Percentiles rank a stretch among this genome's conserved stretches.
These are phyloP conservation scores for Plutella xylostella DNA, from an alignment of 2,888 invertebrate genomes.

Conservation along the genomic window DNA sequence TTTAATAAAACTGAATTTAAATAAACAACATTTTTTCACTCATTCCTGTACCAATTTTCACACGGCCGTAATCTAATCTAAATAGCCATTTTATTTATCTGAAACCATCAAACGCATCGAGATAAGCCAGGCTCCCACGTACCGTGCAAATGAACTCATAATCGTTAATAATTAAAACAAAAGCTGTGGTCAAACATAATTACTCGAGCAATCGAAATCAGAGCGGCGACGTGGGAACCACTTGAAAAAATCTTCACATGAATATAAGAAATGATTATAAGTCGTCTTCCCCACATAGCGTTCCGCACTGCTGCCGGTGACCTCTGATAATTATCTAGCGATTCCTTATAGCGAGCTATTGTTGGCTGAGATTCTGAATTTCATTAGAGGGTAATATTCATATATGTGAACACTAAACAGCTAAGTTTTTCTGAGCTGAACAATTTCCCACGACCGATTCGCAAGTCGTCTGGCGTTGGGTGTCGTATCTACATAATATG, in stretches of 20 bases:
- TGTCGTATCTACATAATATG: too few species aligned
- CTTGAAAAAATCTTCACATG: conserved; percentile 67
- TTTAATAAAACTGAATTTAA: conserved; percentile 62
- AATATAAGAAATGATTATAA: conserved; percentile 38
- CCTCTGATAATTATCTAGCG: conserved; percentile 62
- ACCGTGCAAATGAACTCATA: conserved; percentile 20
- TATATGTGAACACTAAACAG: conserved; percentile 1
- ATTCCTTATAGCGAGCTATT: conserved; percentile 57
- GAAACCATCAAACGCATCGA: background rate
- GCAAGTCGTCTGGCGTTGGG: background rate
- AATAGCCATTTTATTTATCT: background rate
- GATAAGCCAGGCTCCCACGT: conserved; percentile 17
- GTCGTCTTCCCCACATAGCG: conserved; percentile 57
- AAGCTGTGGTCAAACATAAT: conserved; percentile 50
- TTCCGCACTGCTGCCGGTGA: conserved; percentile 53
- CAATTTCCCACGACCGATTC: background rate
- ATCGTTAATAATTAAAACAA: conserved; percentile 32
- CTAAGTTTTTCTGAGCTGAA: background rate
- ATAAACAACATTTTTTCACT: conserved; percentile 17
- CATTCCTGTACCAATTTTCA: too few species aligned
- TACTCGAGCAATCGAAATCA: conserved; percentile 31
- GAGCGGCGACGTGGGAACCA: conserved; percentile 57
- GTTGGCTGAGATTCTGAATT: conserved; percentile 28
- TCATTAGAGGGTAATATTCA: conserved; percentile 7
- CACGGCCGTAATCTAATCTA: too few species aligned